Conservation (phyloP, 2,113 vertebrate genomes). For the Eulemur rufifrons region DNA sequence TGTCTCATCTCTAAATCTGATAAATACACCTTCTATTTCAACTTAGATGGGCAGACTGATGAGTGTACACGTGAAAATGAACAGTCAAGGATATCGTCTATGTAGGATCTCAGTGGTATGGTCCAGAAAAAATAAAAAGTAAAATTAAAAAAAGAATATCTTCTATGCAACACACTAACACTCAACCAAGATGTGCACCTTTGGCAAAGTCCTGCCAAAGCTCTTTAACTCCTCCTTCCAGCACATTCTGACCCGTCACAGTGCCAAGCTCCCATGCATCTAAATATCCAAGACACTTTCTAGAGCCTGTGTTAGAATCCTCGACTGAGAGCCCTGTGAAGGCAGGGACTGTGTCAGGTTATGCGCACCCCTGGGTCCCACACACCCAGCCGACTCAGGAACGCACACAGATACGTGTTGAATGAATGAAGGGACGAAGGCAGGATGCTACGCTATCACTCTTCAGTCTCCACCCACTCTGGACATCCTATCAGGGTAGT, state of each 20-base stretch:
- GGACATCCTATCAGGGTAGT: neutral
- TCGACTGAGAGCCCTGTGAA: neutral
- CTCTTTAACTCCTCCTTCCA: neutral
- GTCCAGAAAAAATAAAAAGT: neutral
- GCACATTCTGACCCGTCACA: neutral
- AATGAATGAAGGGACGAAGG: neutral
- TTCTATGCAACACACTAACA: neutral
- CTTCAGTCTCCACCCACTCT: neutral
- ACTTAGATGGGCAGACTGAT: neutral
- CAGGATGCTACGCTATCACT: rapidly evolving
- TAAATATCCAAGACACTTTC: neutral
- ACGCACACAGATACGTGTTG: rapidly evolving
- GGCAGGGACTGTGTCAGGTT: neutral
- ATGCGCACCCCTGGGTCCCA: neutral
- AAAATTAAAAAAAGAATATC: neutral
- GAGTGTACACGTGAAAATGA: neutral
- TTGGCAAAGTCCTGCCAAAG: neutral
- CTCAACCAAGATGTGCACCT: neutral
- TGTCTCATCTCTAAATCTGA: neutral
- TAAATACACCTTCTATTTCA: neutral
- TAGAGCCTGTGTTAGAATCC: neutral
- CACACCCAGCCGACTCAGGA: neutral
- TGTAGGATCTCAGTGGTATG: neutral
- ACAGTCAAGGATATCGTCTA: neutral
- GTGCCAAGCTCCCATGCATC: neutral